Percentiles rank a stretch among this genome's conserved stretches.
Conservation (phyloP, 2,113 vertebrate genomes). For the Regulus satrapa region DNA sequence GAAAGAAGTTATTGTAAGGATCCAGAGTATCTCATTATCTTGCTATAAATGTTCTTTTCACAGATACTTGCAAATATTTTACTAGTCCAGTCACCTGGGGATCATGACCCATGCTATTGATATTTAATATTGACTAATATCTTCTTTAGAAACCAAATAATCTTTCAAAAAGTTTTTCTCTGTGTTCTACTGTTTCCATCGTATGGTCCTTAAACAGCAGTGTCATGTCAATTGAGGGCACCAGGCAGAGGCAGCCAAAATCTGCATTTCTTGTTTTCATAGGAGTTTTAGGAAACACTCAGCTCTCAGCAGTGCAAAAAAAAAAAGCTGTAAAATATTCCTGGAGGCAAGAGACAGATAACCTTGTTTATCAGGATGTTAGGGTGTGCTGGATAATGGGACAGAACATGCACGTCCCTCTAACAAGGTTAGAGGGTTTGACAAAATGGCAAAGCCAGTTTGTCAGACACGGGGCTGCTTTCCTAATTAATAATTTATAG, state of each 20-base stretch:
- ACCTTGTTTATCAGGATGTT: neutral
- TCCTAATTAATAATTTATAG: slow-evolving; percentile 1
- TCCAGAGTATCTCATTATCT: neutral
- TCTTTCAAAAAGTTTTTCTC: neutral
- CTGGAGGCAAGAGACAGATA: neutral
- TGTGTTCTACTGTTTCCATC: neutral
- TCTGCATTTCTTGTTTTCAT: neutral
- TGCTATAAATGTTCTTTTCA: neutral
- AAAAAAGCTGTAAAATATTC: neutral
- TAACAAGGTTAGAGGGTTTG: neutral
- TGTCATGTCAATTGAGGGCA: too few species aligned
- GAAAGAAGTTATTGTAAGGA: neutral
- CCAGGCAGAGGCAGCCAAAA: neutral
- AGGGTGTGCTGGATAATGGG: neutral
- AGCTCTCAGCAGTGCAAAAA: neutral
- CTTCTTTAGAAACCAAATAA: neutral
- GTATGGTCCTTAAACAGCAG: neutral
- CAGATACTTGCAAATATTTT: neutral
- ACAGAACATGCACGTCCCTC: rapidly evolving
- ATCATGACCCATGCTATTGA: neutral
- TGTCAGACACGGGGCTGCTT: neutral
- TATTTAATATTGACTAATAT: neutral
- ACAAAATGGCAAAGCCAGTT: neutral
- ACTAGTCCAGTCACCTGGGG: neutral
- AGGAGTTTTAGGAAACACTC: neutral